Percentiles rank a stretch among this genome's conserved stretches.
Conservation (phyloP, 1,140 invertebrate genomes). For the Oryctes rhinoceros region DNA sequence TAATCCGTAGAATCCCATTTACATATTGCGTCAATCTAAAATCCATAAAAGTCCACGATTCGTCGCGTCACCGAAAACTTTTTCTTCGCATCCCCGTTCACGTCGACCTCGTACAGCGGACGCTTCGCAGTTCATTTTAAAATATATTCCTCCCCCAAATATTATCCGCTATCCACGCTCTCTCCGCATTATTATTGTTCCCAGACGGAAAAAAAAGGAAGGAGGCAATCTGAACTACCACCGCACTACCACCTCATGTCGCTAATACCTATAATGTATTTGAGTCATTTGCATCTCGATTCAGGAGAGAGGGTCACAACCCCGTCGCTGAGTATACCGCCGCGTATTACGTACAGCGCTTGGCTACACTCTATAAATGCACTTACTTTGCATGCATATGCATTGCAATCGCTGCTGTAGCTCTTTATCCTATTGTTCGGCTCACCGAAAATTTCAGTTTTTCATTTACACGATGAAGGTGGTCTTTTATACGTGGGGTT, state of each 20-base stretch:
- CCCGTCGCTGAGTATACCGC: background rate
- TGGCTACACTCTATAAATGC: background rate
- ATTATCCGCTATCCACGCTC: conserved; percentile 1
- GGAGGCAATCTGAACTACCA: conserved; percentile 2
- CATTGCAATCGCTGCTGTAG: background rate
- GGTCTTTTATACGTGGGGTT: background rate
- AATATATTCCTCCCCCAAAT: conserved; percentile 18
- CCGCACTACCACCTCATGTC: conserved; percentile 7
- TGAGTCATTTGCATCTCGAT: conserved; percentile 21
- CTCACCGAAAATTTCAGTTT: conserved; percentile 9
- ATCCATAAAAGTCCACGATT: conserved; percentile 3
- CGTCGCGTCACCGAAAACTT: background rate
- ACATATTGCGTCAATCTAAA: conserved; percentile 19
- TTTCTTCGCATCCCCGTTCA: background rate
- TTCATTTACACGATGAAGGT: conserved; percentile 18
- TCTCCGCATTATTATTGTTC: conserved; percentile 1
- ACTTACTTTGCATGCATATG: conserved; percentile 9
- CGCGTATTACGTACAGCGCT: background rate
- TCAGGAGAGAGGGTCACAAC: conserved; percentile 2
- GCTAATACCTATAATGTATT: conserved; percentile 19
- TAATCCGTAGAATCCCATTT: conserved; percentile 2
- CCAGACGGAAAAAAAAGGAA: background rate
- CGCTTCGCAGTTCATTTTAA: background rate
- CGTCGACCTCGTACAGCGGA: background rate
- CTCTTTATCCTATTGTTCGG: conserved; percentile 18